Base-by-base conservation (phyloP, 2,888 invertebrate genomes). In the Chesias legatella region DNA sequence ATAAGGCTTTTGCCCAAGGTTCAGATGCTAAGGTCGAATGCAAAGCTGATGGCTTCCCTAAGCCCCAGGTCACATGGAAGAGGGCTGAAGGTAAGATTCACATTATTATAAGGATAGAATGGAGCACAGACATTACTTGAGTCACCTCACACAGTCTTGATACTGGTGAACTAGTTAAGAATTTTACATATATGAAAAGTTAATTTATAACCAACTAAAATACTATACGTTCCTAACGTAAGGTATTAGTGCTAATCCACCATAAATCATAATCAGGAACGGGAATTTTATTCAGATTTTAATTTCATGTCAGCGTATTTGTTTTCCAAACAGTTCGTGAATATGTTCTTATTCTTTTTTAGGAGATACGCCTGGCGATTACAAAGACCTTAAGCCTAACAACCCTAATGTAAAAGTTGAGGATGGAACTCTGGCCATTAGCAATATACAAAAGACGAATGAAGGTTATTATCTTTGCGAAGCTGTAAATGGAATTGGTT, bases 381-480 rank as follows among this genome's bases (percentile, higher is more conserved):
- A 97, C 82, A 95, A 96, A 83, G 97, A 97, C 73, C 91, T 97
- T 69, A 96, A 95, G 88, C 92, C 95, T 51, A 95, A 94, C 68
- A 95, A 96, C 67, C 95, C 96, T 44, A 94, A 95, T 69, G 96
- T 97, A 47, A 95, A 94, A 84, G 95, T 97, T 32, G 97, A 96
- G 81, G 98, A 98, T 73, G 98, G 98, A 57, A 97, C 97, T 37
- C 89, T 98, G 48, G 91, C 94, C 43, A 94, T 98, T 67, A 92
- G 94, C 62, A 95, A 97, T 67, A 97, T 98, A 55, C 95, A 95
- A 75, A 97, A 97, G 84, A 94, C 93, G 10, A 97, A 98, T 71
- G 96, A 97, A 85, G 98, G 98, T 10, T 96, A 96, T 73, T 98
- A 98, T 78, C 89, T 98, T 27, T 98, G 98, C 74, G 97, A 98